Evolutionary conservation across 2,113 vertebrate genomes (phyloP).

Genomic region (Rutilus rutilus): DNA sequence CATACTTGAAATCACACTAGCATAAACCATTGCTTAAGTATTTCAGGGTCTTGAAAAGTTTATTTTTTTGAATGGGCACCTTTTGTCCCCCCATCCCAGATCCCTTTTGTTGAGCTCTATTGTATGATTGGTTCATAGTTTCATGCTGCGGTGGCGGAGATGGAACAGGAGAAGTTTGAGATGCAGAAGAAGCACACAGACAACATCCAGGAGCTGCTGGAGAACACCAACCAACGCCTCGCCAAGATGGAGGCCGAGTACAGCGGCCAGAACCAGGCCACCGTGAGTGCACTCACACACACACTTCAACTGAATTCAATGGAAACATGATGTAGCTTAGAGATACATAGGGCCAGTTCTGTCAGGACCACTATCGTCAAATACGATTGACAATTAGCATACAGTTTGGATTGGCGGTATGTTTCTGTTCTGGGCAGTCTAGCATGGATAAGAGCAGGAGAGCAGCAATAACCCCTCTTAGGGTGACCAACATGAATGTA

Average conservation of each 20-base stretch:
- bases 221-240: slow-evolving; percentile 86
- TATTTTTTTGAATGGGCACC: no score
- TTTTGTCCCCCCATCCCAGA: no score
- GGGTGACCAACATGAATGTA: no score
- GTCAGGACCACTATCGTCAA: no score
- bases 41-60: neutral
- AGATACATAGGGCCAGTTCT: neutral
- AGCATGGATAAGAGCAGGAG: no score
- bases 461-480: no score
- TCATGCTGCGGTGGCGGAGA: slow-evolving; percentile 80
- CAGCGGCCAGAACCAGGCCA: slow-evolving; percentile 76
- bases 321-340: neutral
- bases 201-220: slow-evolving; percentile 87
- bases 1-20: no score
- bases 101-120: neutral
- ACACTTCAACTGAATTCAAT: neutral
- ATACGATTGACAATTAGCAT: no score
- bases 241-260: slow-evolving; percentile 88
- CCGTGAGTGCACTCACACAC: slow-evolving; percentile 75
- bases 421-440: no score
- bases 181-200: slow-evolving; percentile 88
- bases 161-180: slow-evolving; percentile 93
- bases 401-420: no score
- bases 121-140: slow-evolving; percentile 72
- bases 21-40: neutral